Evolutionary conservation across 2,113 vertebrate species (phyloP), one percentile per base, ranked within the genome.

Genomic region (Anguilla rostrata): DNA sequence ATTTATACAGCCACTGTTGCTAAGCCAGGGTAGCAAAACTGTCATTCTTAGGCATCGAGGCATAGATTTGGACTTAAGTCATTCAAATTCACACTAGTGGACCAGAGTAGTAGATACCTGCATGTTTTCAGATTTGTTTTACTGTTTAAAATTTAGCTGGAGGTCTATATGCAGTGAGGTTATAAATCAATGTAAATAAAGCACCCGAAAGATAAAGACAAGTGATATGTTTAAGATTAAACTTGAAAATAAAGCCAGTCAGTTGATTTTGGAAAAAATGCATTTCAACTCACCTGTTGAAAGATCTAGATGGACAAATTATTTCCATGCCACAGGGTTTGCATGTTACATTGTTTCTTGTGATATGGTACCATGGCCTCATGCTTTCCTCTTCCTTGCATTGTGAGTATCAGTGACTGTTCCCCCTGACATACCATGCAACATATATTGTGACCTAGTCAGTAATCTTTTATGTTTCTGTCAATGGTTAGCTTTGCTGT

Each of bases 1-100:
- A 60, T 83, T 85, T 79, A 79, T 79, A 56, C 71, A 78, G 43
- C n/a, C 41, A 53, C 71, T 79, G 75, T 78, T 84, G 83, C 83
- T 53, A 53, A 53, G 81, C 43, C n/a, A 16, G 26, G 29, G 56
- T 14, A 39, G 82, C 82, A 83, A 63, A 60, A 60, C 53, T 83
- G 53, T 83, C 82, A 83, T 83, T n/a, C 53, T 39, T 39, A 0
- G 49, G n/a, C 53, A 83, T 57, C 71, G 34, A 60, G 29, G 26
- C 81, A 34, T 29, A 53, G n/a, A 82, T 82, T n/a, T 53, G 26
- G 49, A 43, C 26, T 49, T 39, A 81, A 39, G 29, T 22, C 39
- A 81, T 81, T 82, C 43, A 82, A 5, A 40, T 82, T 49, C 81
- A n/a, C 81, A 82, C 15, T 14, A 22, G 43, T 22, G 41, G 81